A percentile compares a stretch with the other conserved stretches of the same genome.
Evolutionary conservation across 2,888 invertebrate genomes (phyloP).

Genomic region (Anthrax anthrax): DNA sequence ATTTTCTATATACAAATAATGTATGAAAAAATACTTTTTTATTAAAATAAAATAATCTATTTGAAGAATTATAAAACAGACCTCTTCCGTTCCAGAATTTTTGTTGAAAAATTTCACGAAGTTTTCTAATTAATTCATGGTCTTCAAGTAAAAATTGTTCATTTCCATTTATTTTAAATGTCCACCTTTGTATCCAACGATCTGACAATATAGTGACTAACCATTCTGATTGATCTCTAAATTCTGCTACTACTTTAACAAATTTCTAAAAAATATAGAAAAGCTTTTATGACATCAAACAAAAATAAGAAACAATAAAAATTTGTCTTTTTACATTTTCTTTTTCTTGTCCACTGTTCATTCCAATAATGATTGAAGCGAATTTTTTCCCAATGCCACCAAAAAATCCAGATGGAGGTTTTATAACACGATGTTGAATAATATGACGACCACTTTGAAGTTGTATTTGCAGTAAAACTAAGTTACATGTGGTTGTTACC

Average conservation of each 20-base stretch:
- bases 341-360: constrained; percentile 27
- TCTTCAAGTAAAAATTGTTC: constrained; percentile 61
- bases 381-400: constrained; percentile 67
- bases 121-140: constrained; percentile 52
- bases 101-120: constrained; percentile 54
- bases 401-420: constrained; percentile 67
- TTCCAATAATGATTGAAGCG: constrained; percentile 32
- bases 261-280: constrained; percentile 33
- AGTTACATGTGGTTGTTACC: constrained; percentile 82
- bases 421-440: constrained; percentile 50
- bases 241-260: constrained; percentile 49
- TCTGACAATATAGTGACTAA: constrained; percentile 60
- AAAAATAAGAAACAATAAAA: no score
- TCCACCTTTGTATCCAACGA: constrained; percentile 72
- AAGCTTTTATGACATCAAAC: no score
- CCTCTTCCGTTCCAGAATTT: constrained; percentile 48
- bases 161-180: constrained; percentile 41
- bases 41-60: neutral
- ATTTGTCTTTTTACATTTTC: constrained; percentile 24
- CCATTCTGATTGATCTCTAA: constrained; percentile 35
- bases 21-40: neutral
- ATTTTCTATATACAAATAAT: constrained; percentile 36
- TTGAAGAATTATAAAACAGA: constrained; percentile 9
- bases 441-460: constrained; percentile 50
- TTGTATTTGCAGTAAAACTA: constrained; percentile 54